Evolutionary conservation across 2,888 invertebrate genomes (phyloP).

Genomic region (Athalia circularis): DNA sequence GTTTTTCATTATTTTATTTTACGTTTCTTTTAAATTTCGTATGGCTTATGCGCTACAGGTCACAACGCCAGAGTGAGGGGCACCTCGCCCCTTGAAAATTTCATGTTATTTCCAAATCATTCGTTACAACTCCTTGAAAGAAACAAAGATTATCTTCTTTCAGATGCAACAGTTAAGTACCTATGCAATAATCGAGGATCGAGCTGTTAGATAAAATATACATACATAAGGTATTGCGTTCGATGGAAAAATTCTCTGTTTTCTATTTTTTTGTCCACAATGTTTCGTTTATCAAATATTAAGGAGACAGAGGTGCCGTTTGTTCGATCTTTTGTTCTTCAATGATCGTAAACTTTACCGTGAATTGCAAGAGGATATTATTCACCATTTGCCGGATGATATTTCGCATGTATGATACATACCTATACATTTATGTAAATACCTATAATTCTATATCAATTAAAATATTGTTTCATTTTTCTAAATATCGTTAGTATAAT

Average conservation of each 20-base stretch:
- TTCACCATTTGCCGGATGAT: neutral
- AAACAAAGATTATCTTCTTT: too few species aligned
- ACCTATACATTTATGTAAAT: neutral
- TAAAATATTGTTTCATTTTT: neutral
- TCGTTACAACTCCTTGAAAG: too few species aligned
- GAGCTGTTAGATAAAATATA: neutral
- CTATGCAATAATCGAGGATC: too few species aligned
- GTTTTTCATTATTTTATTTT: too few species aligned
- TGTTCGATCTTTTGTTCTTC: constrained; percentile 8
- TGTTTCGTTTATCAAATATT: neutral
- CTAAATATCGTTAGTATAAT: neutral
- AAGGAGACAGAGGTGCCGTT: constrained; percentile 22
- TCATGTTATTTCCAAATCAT: too few species aligned
- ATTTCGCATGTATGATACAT: constrained; percentile 4
- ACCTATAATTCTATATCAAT: neutral
- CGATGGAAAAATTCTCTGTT: neutral
- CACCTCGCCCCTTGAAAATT: constrained; percentile 9
- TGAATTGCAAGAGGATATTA: neutral
- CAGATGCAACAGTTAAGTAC: too few species aligned
- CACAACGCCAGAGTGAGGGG: constrained; percentile 37
- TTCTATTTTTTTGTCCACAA: neutral
- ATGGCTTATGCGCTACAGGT: constrained; percentile 19
- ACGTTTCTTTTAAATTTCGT: neutral
- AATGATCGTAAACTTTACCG: neutral
- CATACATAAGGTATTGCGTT: neutral